Evolutionary conservation across 1,140 invertebrate species (phyloP), one percentile per base, ranked within the genome.

Genomic region (Nephila pilipes): DNA sequence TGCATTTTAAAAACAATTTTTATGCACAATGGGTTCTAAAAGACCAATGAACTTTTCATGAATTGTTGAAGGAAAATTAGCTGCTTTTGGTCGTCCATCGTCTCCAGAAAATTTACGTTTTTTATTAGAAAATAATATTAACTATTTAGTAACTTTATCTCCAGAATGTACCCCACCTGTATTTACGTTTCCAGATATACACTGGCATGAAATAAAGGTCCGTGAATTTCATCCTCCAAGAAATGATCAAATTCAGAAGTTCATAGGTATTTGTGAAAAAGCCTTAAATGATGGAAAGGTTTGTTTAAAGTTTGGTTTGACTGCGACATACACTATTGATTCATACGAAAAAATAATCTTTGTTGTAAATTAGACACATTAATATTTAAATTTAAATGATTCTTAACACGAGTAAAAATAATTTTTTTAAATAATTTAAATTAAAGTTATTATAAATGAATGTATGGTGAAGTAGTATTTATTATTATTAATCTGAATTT

Each of bases 211-310:
- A 93, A 96, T 97, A 16, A 95, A 96, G 22, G 95, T 97, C 20
- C 96, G 96, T 93, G 97, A 97, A 95, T 97, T 97, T 94, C 96
- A 96, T 89, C 95, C 97, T 3, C 97, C 97, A 12, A 96, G 96
- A 6, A 94, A 97, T 92, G 95, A 96, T 85, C 97, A 97, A 94
- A 97, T 97, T 79, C 95, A 96, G 57, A 95, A 96, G 92, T 97
- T 97, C 95, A 96, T 97, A 69, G 96, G 96, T 46, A 96, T 97
- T n/a, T 97, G 97, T 94, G 95, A 95, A 36, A 93, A 94, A 85
- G 95, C 95, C 16, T 90, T 89, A 36, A 60, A 38, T 46, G 8
- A 81, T 6, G 55, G 10, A 60, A 81, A 91, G 55, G 89, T 90
- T 81, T 57, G 87, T 80, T 75, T 36, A 87, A 32, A 87, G 79